These are phyloP conservation scores for Agrilus biguttatus DNA, from an alignment of 2,888 invertebrate species.

Conservation along the genomic window DNA sequence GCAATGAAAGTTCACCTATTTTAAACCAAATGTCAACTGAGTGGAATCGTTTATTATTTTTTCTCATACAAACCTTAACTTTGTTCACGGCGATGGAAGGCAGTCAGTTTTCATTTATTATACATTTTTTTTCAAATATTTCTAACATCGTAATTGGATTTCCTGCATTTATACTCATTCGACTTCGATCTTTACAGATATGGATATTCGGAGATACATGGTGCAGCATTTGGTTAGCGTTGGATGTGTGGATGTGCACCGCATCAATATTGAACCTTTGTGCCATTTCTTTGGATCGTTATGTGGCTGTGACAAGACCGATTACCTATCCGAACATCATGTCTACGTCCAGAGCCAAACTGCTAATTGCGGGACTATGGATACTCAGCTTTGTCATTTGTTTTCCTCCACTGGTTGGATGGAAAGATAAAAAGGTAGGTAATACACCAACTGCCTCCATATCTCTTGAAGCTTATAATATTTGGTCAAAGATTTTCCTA, in stretches of 20 bases:
- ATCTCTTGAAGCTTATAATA: no score
- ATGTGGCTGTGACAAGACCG: slow-evolving; percentile 92
- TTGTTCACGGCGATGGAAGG: no score
- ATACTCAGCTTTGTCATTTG: slow-evolving; percentile 91
- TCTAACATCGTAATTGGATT: no score
- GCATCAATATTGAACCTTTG: slow-evolving; percentile 93
- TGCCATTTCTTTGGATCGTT: slow-evolving; percentile 88
- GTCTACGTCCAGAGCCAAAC: slow-evolving; percentile 72
- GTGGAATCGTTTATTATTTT: no score
- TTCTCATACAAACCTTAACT: no score
- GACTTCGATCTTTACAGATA: slow-evolving; percentile 41
- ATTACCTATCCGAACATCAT: slow-evolving; percentile 89
- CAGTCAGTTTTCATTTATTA: no score
- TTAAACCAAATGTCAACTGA: no score
- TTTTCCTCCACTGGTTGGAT: slow-evolving; percentile 88
- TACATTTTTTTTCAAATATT: no score
- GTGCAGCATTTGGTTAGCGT: slow-evolving; percentile 94
- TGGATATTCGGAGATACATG: slow-evolving; percentile 96
- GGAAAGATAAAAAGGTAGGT: slow-evolving; percentile 65
- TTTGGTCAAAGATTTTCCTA: no score
- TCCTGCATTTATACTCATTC: no score
- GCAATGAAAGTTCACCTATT: no score
- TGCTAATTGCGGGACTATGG: slow-evolving; percentile 87
- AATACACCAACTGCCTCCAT: no score
- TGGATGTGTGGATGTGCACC: slow-evolving; percentile 98